Percentiles rank a stretch among this genome's conserved stretches.
These are phyloP conservation scores for Alcedo quadribrachys DNA, from an alignment of 2,797 vertebrate genomes.

Conservation along the genomic window DNA sequence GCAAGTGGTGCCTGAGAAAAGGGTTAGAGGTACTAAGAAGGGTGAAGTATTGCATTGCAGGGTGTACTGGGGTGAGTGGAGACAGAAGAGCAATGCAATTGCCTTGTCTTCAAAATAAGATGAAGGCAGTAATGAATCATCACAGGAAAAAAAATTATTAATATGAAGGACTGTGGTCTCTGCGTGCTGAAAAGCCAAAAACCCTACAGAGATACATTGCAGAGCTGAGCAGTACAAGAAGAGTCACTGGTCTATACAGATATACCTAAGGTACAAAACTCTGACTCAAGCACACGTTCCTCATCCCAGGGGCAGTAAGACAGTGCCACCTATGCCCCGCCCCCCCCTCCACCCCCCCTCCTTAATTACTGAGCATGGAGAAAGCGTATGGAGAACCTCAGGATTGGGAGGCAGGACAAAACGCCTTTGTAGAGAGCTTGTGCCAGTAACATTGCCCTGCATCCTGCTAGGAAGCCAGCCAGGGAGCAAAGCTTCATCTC, in stretches of 20 bases:
- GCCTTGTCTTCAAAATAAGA: background rate
- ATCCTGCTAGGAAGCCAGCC: constrained; percentile 53
- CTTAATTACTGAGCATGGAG: background rate
- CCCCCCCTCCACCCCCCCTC: too few species aligned
- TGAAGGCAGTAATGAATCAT: background rate
- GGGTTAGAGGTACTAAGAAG: background rate
- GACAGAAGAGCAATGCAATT: background rate
- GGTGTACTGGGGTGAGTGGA: background rate
- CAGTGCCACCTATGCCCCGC: background rate
- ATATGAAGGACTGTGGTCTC: background rate
- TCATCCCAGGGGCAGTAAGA: background rate
- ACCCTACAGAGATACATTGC: background rate
- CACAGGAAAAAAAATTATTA: fast-evolving
- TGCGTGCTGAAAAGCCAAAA: background rate
- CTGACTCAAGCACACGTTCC: background rate
- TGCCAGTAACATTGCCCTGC: constrained; percentile 35
- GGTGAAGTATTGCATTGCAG: background rate
- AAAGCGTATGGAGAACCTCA: constrained; percentile 50
- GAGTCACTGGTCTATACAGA: background rate
- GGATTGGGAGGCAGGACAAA: background rate
- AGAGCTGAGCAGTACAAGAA: background rate
- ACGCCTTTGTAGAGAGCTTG: background rate
- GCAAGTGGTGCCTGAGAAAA: background rate
- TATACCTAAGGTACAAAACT: background rate
- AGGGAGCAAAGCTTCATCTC: constrained; percentile 15